Percentiles rank a stretch among this genome's conserved stretches.
These are phyloP conservation scores for Drosophila grimshawi DNA, from an alignment of 1,140 invertebrate species.

Conservation along the genomic window DNA sequence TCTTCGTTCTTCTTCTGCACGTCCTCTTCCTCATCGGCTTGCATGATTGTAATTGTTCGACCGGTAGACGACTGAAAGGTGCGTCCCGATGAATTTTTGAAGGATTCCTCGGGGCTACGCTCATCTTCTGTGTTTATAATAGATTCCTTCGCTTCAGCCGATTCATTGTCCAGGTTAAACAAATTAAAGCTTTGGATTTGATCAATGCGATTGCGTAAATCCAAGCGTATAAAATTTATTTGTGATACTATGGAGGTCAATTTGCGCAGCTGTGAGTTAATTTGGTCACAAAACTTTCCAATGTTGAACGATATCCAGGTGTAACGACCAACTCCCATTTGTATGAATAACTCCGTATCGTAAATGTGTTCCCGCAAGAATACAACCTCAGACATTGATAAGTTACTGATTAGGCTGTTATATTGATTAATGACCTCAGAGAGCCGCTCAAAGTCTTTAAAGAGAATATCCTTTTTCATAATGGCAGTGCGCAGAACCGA, in stretches of 20 bases:
- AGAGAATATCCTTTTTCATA: conserved; percentile 86
- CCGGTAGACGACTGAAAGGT: conserved; percentile 47
- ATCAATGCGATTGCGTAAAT: conserved; percentile 88
- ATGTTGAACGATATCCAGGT: conserved; percentile 94
- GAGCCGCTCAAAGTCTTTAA: conserved; percentile 87
- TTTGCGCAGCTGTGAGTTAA: conserved; percentile 85
- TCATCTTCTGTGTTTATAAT: neutral
- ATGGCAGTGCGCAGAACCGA: conserved; percentile 75
- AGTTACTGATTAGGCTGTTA: conserved; percentile 86
- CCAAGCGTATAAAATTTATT: conserved; percentile 90
- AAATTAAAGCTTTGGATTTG: conserved; percentile 87
- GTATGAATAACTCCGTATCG: conserved; percentile 91
- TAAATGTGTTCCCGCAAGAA: conserved; percentile 89
- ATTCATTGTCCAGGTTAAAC: conserved; percentile 84
- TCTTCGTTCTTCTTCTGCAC: conserved; percentile 28
- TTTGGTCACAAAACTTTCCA: conserved; percentile 88
- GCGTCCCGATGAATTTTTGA: neutral
- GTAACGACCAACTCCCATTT: conserved; percentile 91
- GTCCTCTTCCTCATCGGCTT: conserved; percentile 24
- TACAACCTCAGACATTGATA: conserved; percentile 88
- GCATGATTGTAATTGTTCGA: conserved; percentile 40
- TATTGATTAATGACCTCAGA: conserved; percentile 87
- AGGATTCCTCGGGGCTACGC: neutral
- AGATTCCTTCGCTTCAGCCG: neutral
- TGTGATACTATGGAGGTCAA: conserved; percentile 89